Evolutionary conservation across 1,140 invertebrate genomes (phyloP), one percentile per base, ranked within the genome.

Genomic region (Lepidurus couesii): DNA sequence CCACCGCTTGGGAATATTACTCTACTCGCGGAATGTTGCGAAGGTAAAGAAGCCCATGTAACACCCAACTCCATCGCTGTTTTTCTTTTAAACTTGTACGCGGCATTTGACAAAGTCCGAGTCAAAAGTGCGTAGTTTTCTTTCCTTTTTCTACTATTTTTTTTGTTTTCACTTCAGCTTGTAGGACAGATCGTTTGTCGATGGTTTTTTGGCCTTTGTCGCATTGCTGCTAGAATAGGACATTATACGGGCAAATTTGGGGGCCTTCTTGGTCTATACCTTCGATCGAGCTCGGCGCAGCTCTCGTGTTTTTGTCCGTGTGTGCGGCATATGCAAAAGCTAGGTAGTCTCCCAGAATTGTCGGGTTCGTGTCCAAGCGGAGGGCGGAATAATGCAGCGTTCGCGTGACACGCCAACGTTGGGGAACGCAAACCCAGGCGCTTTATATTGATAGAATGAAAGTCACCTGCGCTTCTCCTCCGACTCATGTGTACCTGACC

Each of bases 321-420:
- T 65, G 53, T 65, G 53, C 13, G 53, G 21, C 16, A 21, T 65
- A 65, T 65, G 53, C 53, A 65, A 65, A 65, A 13, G 53, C 16
- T 16, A 11, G 16, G 16, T 34, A 34, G 34, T 34, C 34, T 65
- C n/a, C 53, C 21, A 9, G 53, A 65, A 65, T 65, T 9, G 53
- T 65, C 53, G 53, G 53, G 16, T 65, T 65, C 53, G 53, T 65
- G 53, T 65, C 53, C 53, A 21, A 21, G 53, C 16, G 13, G 53
- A 65, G 53, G 53, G 53, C 53, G 53, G 53, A 65, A 65, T 65
- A 65, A 65, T 65, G 53, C 53, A 65, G 53, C 53, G 8, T 65
- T 65, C 53, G 53, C 53, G 53, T 65, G 53, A 65, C 53, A 65
- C 53, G 53, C 53, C 7, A 9, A 65, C 53, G 53, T 65, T 65